phyloP scores from a whole-genome alignment of 2,888 invertebrate species.

The Parelbella ahira region DNA sequence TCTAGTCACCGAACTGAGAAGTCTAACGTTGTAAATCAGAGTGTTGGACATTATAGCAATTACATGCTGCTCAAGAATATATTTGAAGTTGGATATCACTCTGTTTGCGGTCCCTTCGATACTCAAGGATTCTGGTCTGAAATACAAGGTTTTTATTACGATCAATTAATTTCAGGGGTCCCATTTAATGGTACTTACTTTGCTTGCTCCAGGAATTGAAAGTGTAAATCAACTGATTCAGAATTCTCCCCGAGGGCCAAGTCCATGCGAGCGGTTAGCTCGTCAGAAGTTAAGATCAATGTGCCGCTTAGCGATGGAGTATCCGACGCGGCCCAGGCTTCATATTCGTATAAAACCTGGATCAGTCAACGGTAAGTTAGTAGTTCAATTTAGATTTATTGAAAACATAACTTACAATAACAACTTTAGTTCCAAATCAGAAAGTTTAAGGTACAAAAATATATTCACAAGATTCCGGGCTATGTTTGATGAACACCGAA shows the following conservation, averaged over 20 bases:
- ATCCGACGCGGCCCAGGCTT: constrained; percentile 36
- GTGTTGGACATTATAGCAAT: constrained; percentile 50
- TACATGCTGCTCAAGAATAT: constrained; percentile 53
- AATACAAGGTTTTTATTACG: constrained; percentile 27
- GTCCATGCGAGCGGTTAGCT: constrained; percentile 46
- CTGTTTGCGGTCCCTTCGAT: constrained; percentile 55
- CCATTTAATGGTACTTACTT: too few relatives aligned
- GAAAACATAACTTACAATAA: too few relatives aligned
- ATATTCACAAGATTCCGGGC: too few relatives aligned
- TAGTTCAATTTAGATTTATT: background rate
- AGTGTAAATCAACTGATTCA: constrained; percentile 41
- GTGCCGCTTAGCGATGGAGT: constrained; percentile 41
- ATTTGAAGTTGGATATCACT: constrained; percentile 52
- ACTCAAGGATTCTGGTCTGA: constrained; percentile 53
- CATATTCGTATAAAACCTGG: constrained; percentile 47
- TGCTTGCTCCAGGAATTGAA: constrained; percentile 45
- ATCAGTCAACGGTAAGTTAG: background rate
- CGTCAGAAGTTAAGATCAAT: constrained; percentile 47
- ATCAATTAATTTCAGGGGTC: too few relatives aligned
- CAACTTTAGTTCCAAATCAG: too few relatives aligned
- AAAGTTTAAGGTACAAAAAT: too few relatives aligned
- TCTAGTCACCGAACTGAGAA: constrained; percentile 42
- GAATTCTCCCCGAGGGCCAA: constrained; percentile 39
- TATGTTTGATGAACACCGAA: too few relatives aligned
- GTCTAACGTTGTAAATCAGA: constrained; percentile 42